A percentile compares a stretch with the other conserved stretches of the same genome.
phyloP scores from a whole-genome alignment of 2,888 invertebrate species.

The Nematopogon swammerdamellus region DNA sequence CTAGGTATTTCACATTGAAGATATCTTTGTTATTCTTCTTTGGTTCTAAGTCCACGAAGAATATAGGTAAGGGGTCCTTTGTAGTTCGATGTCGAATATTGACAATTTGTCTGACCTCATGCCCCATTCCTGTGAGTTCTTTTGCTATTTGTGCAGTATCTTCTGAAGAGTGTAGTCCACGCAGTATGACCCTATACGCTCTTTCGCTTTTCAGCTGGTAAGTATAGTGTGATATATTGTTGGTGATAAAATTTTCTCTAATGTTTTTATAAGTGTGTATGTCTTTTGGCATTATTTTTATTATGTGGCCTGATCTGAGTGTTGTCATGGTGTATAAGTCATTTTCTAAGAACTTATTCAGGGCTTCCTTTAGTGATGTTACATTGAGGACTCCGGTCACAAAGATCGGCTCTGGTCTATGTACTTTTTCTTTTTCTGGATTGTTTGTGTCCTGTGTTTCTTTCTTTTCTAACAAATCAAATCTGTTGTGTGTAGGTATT shows the following conservation, averaged over 20 bases:
- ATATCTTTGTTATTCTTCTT: background rate
- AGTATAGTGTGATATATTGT: background rate
- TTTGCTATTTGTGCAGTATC: background rate
- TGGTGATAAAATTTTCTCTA: background rate
- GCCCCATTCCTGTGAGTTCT: background rate
- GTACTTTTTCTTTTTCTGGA: background rate
- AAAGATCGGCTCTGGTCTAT: background rate
- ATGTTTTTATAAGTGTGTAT: background rate
- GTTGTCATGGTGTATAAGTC: background rate
- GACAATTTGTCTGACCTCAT: background rate
- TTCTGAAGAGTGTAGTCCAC: background rate
- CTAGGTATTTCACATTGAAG: background rate
- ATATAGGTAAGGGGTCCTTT: background rate
- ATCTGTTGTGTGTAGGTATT: conserved; percentile 1
- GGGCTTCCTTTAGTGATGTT: background rate
- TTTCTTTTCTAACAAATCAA: background rate
- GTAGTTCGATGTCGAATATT: background rate
- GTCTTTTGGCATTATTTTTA: background rate
- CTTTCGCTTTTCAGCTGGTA: background rate
- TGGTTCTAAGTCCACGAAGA: background rate
- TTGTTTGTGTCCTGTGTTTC: background rate
- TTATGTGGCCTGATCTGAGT: background rate
- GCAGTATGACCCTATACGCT: background rate
- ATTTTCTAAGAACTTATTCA: background rate
- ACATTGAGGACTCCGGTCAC: background rate